A percentile compares a stretch with the other conserved stretches of the same genome.
These are phyloP conservation scores for Poeciliopsis presidionis DNA, from an alignment of 2,797 vertebrate species.

Conservation along the genomic window DNA sequence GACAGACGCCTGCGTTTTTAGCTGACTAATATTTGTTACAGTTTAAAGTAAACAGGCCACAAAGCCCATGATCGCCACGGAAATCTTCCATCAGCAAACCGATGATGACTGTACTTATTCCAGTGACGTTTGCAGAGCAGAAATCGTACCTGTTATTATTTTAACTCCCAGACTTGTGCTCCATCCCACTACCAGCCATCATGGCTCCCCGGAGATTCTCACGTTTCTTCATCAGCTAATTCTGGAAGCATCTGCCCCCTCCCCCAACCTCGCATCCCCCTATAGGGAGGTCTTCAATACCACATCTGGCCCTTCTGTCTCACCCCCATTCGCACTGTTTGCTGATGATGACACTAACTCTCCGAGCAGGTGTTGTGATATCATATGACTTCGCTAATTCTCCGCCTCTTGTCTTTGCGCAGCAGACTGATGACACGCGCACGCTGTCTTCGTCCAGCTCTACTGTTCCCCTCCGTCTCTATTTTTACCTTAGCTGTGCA, in stretches of 20 bases:
- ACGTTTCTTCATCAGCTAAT: slow-evolving; percentile 73
- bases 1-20: not conserved
- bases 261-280: slow-evolving; percentile 35
- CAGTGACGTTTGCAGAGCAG: slow-evolving; percentile 24
- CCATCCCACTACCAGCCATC: slow-evolving; percentile 58
- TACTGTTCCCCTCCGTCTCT: slow-evolving; percentile 44
- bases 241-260: slow-evolving; percentile 66
- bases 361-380: slow-evolving; percentile 69
- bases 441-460: slow-evolving; percentile 48
- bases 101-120: slow-evolving; percentile 41
- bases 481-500: slow-evolving; percentile 60
- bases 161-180: slow-evolving; percentile 41
- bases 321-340: slow-evolving; percentile 31
- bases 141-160: slow-evolving; percentile 56
- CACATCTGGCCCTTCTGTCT: slow-evolving; percentile 55
- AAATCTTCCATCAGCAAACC: slow-evolving; percentile 47
- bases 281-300: slow-evolving; percentile 57
- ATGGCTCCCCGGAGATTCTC: slow-evolving; percentile 55
- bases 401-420: slow-evolving; percentile 31
- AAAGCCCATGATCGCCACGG: slow-evolving; percentile 2
- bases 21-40: slow-evolving; percentile 4
- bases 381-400: slow-evolving; percentile 58
- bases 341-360: slow-evolving; percentile 61
- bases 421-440: slow-evolving; percentile 49
- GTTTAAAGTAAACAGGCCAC: slow-evolving; percentile 11